These are phyloP conservation scores for Sigmodon hispidus DNA, from an alignment of 2,113 vertebrate genomes.

Conservation along the genomic window DNA sequence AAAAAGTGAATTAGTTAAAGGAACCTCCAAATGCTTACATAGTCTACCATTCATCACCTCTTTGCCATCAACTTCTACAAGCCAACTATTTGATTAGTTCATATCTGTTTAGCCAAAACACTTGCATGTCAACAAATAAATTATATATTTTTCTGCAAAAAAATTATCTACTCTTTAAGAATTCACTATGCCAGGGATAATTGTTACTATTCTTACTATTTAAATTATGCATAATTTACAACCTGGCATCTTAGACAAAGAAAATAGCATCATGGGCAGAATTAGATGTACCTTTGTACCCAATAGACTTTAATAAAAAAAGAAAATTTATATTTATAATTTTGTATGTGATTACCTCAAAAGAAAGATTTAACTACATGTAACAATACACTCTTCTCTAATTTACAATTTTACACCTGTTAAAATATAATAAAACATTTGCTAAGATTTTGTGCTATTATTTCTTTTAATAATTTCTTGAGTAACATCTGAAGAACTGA, in stretches of 20 bases:
- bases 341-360: not conserved
- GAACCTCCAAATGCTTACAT: not conserved
- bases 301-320: not conserved
- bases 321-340: not conserved
- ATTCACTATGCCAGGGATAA: constrained; percentile 72
- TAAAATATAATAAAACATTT: not conserved
- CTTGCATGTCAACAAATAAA: not conserved
- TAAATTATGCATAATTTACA: not conserved
- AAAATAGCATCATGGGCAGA: not conserved
- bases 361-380: not conserved
- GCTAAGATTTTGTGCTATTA: not conserved
- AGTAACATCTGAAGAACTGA: not conserved
- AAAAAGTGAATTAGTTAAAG: not conserved
- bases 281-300: not conserved
- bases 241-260: not conserved
- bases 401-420: not conserved
- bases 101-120: not conserved
- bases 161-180: constrained; percentile 2
- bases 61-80: not conserved
- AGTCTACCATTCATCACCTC: not conserved
- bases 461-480: not conserved
- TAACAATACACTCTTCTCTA: not conserved
- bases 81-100: not conserved
- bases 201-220: constrained; percentile 76
- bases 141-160: not conserved